Evolutionary conservation across 2,888 invertebrate species (phyloP), one percentile per base, ranked within the genome.

Genomic region (Lasius platythorax): DNA sequence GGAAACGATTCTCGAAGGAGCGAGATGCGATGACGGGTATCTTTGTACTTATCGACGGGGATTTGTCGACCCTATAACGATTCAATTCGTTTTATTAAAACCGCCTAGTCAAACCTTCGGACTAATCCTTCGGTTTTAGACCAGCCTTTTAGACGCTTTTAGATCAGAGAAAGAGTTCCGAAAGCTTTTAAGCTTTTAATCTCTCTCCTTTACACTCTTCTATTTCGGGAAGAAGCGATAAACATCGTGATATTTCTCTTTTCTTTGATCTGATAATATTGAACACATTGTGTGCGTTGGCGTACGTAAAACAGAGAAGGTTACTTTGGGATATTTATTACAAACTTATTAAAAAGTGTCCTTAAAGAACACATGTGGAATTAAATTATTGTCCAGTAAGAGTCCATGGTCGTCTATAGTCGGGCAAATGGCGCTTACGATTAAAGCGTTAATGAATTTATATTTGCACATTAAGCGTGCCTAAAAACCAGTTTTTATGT

Each of bases 381-480:
- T 46, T 50, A 30, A 78, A 58, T 70, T 58, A 15, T 79, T n/a
- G 3, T 68, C 3, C 43, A 15, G 18, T 50, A n/a, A 33, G 3
- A 79, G 37, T 1, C 18, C 40, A 58, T 18, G 40, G 30, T 15
- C 58, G 33, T 43, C 30, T n/a, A 15, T 30, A 23, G 3, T n/a
- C 61, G 43, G 28, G 15, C 56, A 56, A 58, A 79, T 33, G 79
- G 33, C 23, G 23, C 33, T 70, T 70, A 53, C 2, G 8, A 53
- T n/a, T 53, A 40, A 68, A 40, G 56, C 43, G n/a, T 68, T 70
- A 79, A 79, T 79, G 72, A 79, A 79, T 79, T 78, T 67, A 67
- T 18, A 64, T 75, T 56, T 40, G 28, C 66, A 18, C 43, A 23
- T 78, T 58, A 76, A 76, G 67, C 23, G 70, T 33, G 23, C 30